Evolutionary conservation across 2,888 invertebrate genomes (phyloP).

Genomic region (Dexiosoma caninum): DNA sequence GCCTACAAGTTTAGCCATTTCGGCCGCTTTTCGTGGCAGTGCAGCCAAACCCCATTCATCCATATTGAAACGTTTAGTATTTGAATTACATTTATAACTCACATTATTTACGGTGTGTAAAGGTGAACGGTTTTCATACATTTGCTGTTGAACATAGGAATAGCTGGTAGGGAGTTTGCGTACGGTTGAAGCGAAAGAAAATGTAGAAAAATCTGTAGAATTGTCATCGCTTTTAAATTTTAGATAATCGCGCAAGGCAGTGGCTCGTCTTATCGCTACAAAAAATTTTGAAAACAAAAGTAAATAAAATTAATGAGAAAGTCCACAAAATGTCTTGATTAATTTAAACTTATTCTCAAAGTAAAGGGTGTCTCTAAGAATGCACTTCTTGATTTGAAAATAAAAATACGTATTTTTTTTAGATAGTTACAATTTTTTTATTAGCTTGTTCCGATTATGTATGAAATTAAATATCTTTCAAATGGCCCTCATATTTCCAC

Average conservation of each 20-base stretch:
- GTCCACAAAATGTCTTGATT: not conserved
- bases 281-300: not conserved
- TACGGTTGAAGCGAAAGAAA: slow-evolving; percentile 59
- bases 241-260: slow-evolving; percentile 23
- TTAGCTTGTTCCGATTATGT: too few species aligned
- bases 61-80: slow-evolving; percentile 58
- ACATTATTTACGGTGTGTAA: slow-evolving; percentile 66
- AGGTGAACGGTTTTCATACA: slow-evolving; percentile 66
- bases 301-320: not conserved
- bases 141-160: slow-evolving; percentile 61
- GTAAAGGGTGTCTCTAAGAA: too few species aligned
- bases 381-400: too few species aligned
- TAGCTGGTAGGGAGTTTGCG: slow-evolving; percentile 63
- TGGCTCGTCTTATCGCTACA: slow-evolving; percentile 53
- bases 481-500: too few species aligned
- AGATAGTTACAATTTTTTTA: too few species aligned
- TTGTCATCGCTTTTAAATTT: not conserved
- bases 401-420: too few species aligned
- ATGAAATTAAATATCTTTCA: too few species aligned
- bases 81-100: slow-evolving; percentile 63
- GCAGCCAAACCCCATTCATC: slow-evolving; percentile 64
- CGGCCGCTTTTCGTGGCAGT: slow-evolving; percentile 46
- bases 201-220: slow-evolving; percentile 3
- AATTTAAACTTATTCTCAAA: too few species aligned
- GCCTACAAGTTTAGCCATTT: slow-evolving; percentile 60